A percentile compares a stretch with the other conserved stretches of the same genome.
Conservation (phyloP, 2,797 vertebrate genomes). For the Paguma larvata region DNA sequence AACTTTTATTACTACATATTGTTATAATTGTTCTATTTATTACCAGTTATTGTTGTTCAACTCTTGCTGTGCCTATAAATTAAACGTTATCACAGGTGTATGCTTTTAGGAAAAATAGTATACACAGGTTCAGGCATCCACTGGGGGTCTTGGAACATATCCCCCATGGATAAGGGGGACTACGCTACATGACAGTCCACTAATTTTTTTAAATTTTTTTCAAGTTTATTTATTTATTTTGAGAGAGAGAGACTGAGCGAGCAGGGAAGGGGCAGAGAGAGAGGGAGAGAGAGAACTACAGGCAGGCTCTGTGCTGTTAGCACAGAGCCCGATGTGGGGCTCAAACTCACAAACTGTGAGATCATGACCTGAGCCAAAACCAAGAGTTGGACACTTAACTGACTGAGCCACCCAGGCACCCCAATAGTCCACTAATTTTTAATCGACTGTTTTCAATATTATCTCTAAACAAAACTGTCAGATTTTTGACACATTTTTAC, state of each 20-base stretch:
- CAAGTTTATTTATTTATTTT: no score
- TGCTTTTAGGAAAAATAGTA: background rate
- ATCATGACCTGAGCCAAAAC: no score
- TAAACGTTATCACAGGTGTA: background rate
- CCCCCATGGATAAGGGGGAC: background rate
- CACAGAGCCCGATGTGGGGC: no score
- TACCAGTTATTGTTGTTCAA: background rate
- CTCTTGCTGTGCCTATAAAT: background rate
- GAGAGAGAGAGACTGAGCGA: no score
- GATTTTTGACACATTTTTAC: conserved; percentile 33
- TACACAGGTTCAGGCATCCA: background rate
- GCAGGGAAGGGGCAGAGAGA: no score
- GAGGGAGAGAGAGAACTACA: no score
- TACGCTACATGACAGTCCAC: background rate
- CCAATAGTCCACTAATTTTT: conserved; percentile 9
- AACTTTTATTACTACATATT: background rate
- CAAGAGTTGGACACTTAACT: no score
- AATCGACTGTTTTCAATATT: conserved; percentile 48
- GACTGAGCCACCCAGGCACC: no score
- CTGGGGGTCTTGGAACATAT: background rate
- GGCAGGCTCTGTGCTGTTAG: no score
- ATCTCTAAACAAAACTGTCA: conserved; percentile 36
- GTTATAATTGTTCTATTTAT: background rate
- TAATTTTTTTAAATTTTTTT: background rate
- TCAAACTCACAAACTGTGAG: no score